Base-by-base conservation (phyloP, 2,113 vertebrate species). In the Grallaria varia region DNA sequence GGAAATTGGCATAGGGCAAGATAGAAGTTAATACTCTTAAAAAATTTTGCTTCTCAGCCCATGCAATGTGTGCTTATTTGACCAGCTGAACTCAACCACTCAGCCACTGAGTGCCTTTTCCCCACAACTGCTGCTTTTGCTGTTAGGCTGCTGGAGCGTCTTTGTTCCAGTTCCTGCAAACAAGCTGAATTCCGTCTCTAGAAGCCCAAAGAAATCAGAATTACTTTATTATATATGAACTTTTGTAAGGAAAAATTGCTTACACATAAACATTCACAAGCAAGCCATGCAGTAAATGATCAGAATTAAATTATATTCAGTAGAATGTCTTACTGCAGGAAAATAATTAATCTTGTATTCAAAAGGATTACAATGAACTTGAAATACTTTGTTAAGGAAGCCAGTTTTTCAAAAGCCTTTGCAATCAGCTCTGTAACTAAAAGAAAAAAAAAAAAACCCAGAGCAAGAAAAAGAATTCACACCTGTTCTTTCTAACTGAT, bases 271-370 rank as follows among this genome's bases (percentile, higher is more conserved):
- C 75, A 66, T 59, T 90, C 78, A 59, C 10, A 52, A 50, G 49
- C 37, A 78, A 93, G 27, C 52, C 49, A 45, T 59, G 52, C 89
- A 67, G 62, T 49, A 52, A 91, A 58, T 37, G 40, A 79, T 64
- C 56, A 90, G 68, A 83, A 84, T 89, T 79, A 63, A 87, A 83
- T 88, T 79, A 45, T 42, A 76, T n/a, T 86, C 68, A 90, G 28
- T 74, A 40, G 30, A 44, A 81, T 35, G 15, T 64, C 73, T 84
- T 87, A 67, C 39, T 64, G 64, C 22, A 80, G 44, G 63, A 93
- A 96, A 91, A 86, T 56, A 89, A 91, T 95, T 91, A 90, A 84
- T 64, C 84, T 72, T 79, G 20, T 22, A 63, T 92, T 95, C 72
- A 90, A 60, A 67, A 91, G 59, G 2, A 97, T 86, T 93, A 59